Base-by-base conservation (phyloP, 1,140 invertebrate genomes). In the Penaeus chinensis region DNA sequence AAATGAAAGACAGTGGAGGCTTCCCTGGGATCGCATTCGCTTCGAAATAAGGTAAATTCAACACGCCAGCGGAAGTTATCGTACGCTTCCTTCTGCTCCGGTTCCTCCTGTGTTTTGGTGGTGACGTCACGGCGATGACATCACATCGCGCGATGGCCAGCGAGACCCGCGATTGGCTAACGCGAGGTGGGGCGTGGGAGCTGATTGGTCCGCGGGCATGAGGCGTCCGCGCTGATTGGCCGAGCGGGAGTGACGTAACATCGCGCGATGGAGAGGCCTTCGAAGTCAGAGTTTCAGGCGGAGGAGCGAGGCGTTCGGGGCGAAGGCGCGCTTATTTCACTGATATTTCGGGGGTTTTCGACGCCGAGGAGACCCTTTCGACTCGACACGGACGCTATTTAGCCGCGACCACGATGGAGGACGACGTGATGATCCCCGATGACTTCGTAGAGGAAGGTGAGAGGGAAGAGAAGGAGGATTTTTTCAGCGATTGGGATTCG, bases 101-200 rank as follows among this genome's bases (percentile, higher is more conserved):
- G 54, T 16, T 16, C 8, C 54, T 54, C 54, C 54, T 54, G n/a
- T 87, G 86, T 87, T 87, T 82, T 87, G 86, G 69, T 87, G 79
- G 32, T 54, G 32, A 82, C 86, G 86, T 87, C 86, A 87, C 79
- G 65, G 37, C 32, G n/a, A 54, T 87, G 86, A 87, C 63, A 81
- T 87, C 69, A 82, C 65, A 87, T 87, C 47, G 80, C 86, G 86
- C 81, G 86, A 87, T 87, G 85, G 80, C 60, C 37, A 83, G 32
- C 22, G n/a, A 24, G 60, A 0, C 18, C 22, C 61, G 42, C 32
- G 77, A 86, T 86, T 86, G 84, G 84, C 63, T 27, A 60, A 62
- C 1, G 24, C 19, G 3, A 24, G 60, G 74, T 85, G 66, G 76
- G 80, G 61, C 37, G 80, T 65, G 69, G 22, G 22, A 54, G 2